These are phyloP conservation scores for Laticauda colubrina DNA, from an alignment of 2,113 vertebrate genomes.

Conservation along the genomic window DNA sequence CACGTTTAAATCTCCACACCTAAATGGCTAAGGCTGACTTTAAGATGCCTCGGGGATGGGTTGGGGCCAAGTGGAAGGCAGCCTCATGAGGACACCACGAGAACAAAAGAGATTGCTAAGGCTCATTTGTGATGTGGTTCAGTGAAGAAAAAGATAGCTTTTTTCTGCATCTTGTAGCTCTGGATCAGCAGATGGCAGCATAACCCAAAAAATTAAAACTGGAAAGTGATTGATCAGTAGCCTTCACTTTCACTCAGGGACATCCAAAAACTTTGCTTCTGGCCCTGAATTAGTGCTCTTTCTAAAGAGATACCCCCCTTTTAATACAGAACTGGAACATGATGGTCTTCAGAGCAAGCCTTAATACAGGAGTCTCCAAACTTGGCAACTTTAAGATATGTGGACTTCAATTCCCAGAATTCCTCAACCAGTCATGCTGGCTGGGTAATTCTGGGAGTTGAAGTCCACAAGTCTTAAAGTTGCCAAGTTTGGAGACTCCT, in stretches of 20 bases:
- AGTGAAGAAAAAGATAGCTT: not conserved
- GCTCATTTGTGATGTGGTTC: not conserved
- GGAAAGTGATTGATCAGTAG: not conserved
- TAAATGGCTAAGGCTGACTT: not conserved
- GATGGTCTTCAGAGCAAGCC: not conserved
- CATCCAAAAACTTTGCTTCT: no score
- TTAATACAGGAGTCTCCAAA: not conserved
- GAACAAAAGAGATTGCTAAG: not conserved
- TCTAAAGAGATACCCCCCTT: not conserved
- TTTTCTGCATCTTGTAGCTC: not conserved
- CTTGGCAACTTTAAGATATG: no score
- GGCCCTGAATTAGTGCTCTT: not conserved
- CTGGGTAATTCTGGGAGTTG: no score
- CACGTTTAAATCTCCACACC: not conserved
- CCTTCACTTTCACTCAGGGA: not conserved
- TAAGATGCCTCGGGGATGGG: not conserved
- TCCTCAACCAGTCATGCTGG: no score
- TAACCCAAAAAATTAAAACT: not conserved
- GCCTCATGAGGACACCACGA: not conserved
- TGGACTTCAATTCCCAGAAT: no score
- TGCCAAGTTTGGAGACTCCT: no score
- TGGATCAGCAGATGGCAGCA: conserved; percentile 45
- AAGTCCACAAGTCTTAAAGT: no score
- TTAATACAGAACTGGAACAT: not conserved
- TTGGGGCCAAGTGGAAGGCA: not conserved